Evolutionary conservation across 2,888 invertebrate genomes (phyloP).

Genomic region (Iselma pallidipennis): DNA sequence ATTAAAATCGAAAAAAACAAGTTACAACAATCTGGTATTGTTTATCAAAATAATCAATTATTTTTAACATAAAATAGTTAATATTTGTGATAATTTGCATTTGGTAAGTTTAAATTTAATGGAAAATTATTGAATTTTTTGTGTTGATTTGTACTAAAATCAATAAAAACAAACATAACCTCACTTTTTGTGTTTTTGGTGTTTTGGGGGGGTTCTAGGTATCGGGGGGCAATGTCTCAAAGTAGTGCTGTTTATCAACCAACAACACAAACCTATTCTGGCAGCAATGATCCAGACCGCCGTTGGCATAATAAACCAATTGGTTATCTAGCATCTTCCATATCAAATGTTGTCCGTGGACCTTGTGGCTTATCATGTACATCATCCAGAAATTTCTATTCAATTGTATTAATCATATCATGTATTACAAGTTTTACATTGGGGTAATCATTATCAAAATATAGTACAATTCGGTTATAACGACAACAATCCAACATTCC

Average conservation of each 20-base stretch:
- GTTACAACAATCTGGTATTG: background rate
- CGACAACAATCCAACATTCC: conserved; percentile 15
- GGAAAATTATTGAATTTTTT: too few species aligned
- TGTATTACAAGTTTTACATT: conserved; percentile 49
- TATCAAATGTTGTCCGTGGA: conserved; percentile 62
- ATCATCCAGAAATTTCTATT: conserved; percentile 45
- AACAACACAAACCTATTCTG: conserved; percentile 75
- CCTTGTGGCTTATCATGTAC: conserved; percentile 60
- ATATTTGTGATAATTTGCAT: too few species aligned
- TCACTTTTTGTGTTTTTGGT: background rate
- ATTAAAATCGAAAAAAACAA: background rate
- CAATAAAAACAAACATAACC: background rate
- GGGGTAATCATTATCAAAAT: conserved; percentile 40
- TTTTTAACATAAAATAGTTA: background rate
- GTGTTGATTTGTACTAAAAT: too few species aligned
- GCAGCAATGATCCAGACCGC: conserved; percentile 49
- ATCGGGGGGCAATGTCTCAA: conserved; percentile 62
- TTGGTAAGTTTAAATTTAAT: background rate
- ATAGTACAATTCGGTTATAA: background rate
- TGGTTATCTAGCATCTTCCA: conserved; percentile 54
- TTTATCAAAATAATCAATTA: background rate
- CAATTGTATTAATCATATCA: conserved; percentile 48
- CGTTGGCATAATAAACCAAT: conserved; percentile 53
- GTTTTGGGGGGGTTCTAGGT: too few species aligned
- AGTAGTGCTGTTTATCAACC: conserved; percentile 76